Conservation (phyloP, 2,797 vertebrate genomes). For the Australoheros facetus region DNA sequence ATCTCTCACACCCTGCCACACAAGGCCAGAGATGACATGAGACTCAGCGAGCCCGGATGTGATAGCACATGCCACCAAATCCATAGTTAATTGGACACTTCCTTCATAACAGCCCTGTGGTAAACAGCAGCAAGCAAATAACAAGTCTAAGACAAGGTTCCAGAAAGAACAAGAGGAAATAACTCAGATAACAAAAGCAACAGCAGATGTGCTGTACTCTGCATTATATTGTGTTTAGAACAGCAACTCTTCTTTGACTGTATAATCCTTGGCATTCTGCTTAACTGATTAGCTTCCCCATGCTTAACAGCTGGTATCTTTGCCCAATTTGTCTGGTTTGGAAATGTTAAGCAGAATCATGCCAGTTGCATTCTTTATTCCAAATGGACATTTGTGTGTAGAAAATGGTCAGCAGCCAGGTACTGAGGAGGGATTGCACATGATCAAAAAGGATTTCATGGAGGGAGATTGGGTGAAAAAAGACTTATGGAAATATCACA, state of each 20-base stretch:
- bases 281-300: conserved; percentile 69
- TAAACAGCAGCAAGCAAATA: conserved; percentile 65
- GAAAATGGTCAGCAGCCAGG: conserved; percentile 70
- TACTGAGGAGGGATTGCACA: conserved; percentile 60
- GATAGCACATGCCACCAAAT: conserved; percentile 68
- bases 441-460: conserved; percentile 71
- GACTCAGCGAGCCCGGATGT: conserved; percentile 53
- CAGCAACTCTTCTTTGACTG: conserved; percentile 62
- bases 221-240: conserved; percentile 50
- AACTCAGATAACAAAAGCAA: conserved; percentile 50
- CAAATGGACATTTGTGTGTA: conserved; percentile 60
- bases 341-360: conserved; percentile 63
- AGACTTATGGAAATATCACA: conserved; percentile 60
- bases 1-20: conserved; percentile 53
- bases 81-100: conserved; percentile 72
- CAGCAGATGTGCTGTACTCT: conserved; percentile 58
- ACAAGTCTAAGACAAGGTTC: conserved; percentile 60
- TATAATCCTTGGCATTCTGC: conserved; percentile 64
- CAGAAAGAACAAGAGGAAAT: conserved; percentile 48
- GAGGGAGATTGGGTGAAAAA: conserved; percentile 52
- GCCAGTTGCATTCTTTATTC: conserved; percentile 49
- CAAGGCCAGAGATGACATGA: conserved; percentile 47
- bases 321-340: conserved; percentile 66
- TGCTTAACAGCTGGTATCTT: conserved; percentile 68
- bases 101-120: conserved; percentile 47